Base-by-base conservation (phyloP, 2,113 vertebrate species). In the Emydocephalus ijimae region DNA sequence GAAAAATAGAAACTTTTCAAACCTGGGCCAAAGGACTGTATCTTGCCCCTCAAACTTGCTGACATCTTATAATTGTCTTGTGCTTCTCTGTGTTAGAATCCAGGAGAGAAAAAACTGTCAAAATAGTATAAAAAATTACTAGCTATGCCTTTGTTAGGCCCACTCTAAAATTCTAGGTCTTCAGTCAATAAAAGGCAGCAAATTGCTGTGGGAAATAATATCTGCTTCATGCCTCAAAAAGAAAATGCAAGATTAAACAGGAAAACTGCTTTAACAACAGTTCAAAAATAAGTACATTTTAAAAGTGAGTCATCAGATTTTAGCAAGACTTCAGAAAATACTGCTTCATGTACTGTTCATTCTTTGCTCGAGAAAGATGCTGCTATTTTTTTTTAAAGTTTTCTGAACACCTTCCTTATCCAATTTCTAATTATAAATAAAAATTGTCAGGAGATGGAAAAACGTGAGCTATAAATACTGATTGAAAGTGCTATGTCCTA, bases 21-120 rank as follows among this genome's bases (percentile, higher is more conserved):
- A 93, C n/a, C 8, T 91, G 43, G 91, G n/a, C 26, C 43, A 64
- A 92, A 95, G 59, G 8, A 94, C 91, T 91, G 0, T 74, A 89
- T 95, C 69, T 94, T 89, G 89, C 90, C 91, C 29, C 29, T 96
- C 39, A 89, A 88, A 91, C 90, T 95, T 95, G 26, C 85, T 89
- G 88, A 61, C 50, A 90, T 94, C 95, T 97, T 95, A 43, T 93
- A 95, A 91, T 88, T 95, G 85, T 94, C 56, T 91, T 91, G n/a
- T 87, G 64, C 81, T 23, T 96, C 95, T 45, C 89, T 89, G 5
- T 94, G 26, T 87, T 43, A 92, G 2, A 18, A 45, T 69, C 95
- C 85, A 14, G 85, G 29, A 50, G 5, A 43, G 45, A 94, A 95
- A 94, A 52, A 96, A 85, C 1, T 56, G 89, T 94, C 90, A 96